phyloP scores from a whole-genome alignment of 2,888 invertebrate genomes.

The Chaitophorus viminalis region DNA sequence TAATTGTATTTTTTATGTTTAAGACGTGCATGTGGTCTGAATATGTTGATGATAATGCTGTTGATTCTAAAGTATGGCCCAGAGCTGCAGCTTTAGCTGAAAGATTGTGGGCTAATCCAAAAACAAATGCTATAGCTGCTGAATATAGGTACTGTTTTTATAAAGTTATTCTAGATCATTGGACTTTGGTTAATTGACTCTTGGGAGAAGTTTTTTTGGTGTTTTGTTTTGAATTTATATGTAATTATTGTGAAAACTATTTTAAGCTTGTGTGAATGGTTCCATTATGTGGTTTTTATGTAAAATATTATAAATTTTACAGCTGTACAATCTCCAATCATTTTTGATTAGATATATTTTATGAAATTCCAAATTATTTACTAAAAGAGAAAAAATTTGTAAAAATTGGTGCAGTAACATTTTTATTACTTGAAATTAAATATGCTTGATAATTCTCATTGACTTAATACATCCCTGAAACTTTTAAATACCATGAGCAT shows the following conservation, averaged over 20 bases:
- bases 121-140: slow-evolving; percentile 69
- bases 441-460: too few species aligned
- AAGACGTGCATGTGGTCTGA: slow-evolving; percentile 79
- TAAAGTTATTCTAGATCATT: neutral
- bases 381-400: too few species aligned
- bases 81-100: slow-evolving; percentile 84
- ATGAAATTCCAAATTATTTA: too few species aligned
- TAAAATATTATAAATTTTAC: too few species aligned
- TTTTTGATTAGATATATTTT: too few species aligned
- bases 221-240: neutral
- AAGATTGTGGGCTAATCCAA: slow-evolving; percentile 82
- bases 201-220: neutral
- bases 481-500: neutral
- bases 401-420: too few species aligned
- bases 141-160: slow-evolving; percentile 68
- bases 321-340: neutral
- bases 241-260: too few species aligned
- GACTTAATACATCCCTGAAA: neutral
- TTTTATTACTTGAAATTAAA: too few species aligned
- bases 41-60: slow-evolving; percentile 75
- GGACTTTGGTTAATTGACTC: neutral
- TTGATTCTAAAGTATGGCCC: slow-evolving; percentile 84
- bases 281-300: neutral
- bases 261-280: too few species aligned
- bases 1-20: neutral